Conservation (phyloP, 2,113 vertebrate species). For the Pontoporia blainvillei region DNA sequence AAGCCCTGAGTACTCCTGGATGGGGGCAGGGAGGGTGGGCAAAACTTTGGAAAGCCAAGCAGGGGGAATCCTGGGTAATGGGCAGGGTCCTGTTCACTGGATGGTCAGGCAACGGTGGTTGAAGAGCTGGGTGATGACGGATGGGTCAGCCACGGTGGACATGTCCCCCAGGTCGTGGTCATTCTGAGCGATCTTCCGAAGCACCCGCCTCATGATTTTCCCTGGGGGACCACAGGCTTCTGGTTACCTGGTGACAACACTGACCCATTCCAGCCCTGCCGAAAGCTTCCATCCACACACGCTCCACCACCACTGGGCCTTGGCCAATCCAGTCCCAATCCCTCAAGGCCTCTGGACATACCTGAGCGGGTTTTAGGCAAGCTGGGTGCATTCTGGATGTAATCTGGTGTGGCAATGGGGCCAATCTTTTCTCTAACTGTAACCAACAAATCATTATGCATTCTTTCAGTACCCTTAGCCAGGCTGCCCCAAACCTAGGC, state of each 20-base stretch:
- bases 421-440: conserved; percentile 97
- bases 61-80: conserved; percentile 1
- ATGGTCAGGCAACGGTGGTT: conserved; percentile 85
- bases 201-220: conserved; percentile 95
- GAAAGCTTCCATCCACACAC: neutral
- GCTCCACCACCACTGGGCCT: neutral
- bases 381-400: conserved; percentile 94
- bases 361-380: conserved; percentile 98
- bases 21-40: neutral
- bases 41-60: conserved; percentile 57
- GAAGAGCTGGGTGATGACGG: conserved; percentile 92
- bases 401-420: conserved; percentile 96
- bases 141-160: conserved; percentile 92
- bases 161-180: conserved; percentile 92
- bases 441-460: conserved; percentile 54
- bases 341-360: conserved; percentile 68
- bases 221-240: conserved; percentile 79
- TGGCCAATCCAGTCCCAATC: neutral
- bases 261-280: neutral
- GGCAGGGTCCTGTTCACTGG: conserved; percentile 73
- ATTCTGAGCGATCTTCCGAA: conserved; percentile 93
- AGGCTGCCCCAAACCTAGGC: neutral
- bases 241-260: conserved; percentile 27
- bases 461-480: conserved; percentile 31
- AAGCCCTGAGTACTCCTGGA: conserved; percentile 14